Evolutionary conservation across 2,113 vertebrate genomes (phyloP).

Genomic region (Salvator merianae): DNA sequence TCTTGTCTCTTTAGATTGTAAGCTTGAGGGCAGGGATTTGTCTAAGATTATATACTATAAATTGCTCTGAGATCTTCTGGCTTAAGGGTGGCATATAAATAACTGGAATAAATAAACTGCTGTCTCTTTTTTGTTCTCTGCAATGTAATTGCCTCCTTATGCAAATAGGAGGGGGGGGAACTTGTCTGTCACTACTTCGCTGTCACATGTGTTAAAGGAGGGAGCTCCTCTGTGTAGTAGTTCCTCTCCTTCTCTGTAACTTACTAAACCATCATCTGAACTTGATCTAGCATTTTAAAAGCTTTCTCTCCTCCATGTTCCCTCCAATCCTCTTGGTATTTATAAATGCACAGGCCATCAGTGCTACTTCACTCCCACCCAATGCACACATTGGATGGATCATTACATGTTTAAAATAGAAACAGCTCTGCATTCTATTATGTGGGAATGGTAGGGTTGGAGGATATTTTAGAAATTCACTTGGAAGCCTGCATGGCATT

Average conservation of each 20-base stretch:
- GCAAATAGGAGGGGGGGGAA: neutral
- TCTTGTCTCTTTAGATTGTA: too few relatives aligned
- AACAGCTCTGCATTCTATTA: constrained; percentile 44
- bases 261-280: neutral
- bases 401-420: constrained; percentile 40
- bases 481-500: neutral
- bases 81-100: too few relatives aligned
- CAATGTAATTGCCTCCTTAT: neutral
- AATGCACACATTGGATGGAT: constrained; percentile 1
- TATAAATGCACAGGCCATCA: neutral
- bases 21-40: too few relatives aligned
- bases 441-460: neutral
- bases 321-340: neutral
- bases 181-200: rapidly evolving
- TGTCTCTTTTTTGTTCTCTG: constrained; percentile 13
- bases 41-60: too few relatives aligned
- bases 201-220: rapidly evolving
- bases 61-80: too few relatives aligned
- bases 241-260: neutral
- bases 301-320: neutral
- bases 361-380: neutral
- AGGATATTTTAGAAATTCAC: constrained; percentile 34
- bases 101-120: too few relatives aligned
- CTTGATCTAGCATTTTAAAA: constrained; percentile 18
- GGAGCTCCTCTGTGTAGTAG: neutral